Percentiles rank a stretch among this genome's conserved stretches.
These are phyloP conservation scores for Patella vulgata DNA, from an alignment of 1,140 invertebrate genomes.

Conservation along the genomic window DNA sequence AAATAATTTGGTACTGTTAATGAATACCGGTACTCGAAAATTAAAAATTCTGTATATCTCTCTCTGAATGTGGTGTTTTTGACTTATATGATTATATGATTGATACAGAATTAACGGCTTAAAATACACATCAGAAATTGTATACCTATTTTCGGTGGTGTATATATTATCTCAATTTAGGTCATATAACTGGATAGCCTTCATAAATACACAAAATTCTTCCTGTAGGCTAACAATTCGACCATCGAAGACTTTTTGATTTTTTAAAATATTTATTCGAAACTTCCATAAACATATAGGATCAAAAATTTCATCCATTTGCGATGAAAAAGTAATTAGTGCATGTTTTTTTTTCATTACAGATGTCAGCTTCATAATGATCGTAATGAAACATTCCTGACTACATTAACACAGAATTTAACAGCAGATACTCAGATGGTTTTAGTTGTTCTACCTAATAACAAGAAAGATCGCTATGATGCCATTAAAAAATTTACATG, in stretches of 20 bases:
- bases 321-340: not conserved
- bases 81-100: no score
- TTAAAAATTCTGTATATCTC: no score
- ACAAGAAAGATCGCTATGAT: conserved; percentile 81
- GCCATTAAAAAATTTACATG: conserved; percentile 90
- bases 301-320: not conserved
- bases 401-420: conserved; percentile 34
- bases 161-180: no score
- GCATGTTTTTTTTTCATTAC: not conserved
- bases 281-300: not conserved
- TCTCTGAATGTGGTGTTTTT: no score
- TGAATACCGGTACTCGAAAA: no score
- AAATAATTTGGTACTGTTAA: no score
- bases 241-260: not conserved
- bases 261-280: not conserved
- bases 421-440: conserved; percentile 45
- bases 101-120: no score
- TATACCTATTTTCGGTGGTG: no score
- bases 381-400: conserved; percentile 42
- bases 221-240: not conserved
- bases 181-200: no score
- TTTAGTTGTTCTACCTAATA: conserved; percentile 48
- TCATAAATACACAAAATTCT: not conserved
- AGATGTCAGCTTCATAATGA: conserved; percentile 47
- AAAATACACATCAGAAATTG: no score